A percentile compares a stretch with the other conserved stretches of the same genome.
Conservation (phyloP, 1,140 invertebrate species). For the Atta colombica region DNA sequence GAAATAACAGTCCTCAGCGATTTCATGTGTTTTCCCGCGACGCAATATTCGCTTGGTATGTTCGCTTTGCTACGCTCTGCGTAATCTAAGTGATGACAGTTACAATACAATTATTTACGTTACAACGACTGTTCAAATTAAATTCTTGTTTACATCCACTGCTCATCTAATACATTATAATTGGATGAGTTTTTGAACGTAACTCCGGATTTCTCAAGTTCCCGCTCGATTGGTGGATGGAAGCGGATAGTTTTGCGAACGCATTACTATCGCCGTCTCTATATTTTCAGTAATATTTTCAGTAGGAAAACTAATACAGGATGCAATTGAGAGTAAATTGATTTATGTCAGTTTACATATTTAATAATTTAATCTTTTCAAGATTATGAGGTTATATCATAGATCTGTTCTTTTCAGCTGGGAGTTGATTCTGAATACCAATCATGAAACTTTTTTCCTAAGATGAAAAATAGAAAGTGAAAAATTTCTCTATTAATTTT, state of each 20-base stretch:
- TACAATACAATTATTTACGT: conserved; percentile 27
- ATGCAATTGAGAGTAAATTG: too few species aligned
- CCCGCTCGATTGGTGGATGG: background rate
- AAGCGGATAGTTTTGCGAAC: background rate
- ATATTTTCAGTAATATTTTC: too few species aligned
- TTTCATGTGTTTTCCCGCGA: background rate
- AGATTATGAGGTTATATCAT: too few species aligned
- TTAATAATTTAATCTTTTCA: too few species aligned
- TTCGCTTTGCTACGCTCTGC: background rate
- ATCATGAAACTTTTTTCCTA: too few species aligned
- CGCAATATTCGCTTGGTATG: too few species aligned
- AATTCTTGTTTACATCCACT: conserved; percentile 52
- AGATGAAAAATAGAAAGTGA: too few species aligned
- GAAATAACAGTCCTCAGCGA: background rate
- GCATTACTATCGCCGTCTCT: background rate
- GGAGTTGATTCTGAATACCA: too few species aligned
- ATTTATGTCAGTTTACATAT: too few species aligned
- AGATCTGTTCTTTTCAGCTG: too few species aligned
- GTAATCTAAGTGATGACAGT: background rate
- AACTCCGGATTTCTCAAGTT: background rate
- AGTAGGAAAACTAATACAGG: too few species aligned
- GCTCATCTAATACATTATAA: background rate
- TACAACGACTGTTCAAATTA: conserved; percentile 27
- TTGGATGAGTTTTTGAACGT: background rate
- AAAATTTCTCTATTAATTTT: too few species aligned